A percentile compares a stretch with the other conserved stretches of the same genome.
Conservation (phyloP, 2,113 vertebrate species). For the Grammomys surdaster region DNA sequence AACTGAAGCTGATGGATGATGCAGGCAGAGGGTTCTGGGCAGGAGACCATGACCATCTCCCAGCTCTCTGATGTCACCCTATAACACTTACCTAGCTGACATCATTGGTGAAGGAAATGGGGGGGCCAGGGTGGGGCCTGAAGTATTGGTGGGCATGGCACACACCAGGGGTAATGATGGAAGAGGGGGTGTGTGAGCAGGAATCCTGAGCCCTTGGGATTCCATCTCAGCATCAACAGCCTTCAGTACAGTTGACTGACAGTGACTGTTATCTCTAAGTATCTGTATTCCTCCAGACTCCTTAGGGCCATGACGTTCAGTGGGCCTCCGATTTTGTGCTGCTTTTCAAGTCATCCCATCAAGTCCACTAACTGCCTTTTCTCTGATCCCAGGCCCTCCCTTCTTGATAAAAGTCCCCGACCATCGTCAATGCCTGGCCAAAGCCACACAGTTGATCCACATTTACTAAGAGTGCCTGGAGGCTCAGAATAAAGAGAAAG, state of each 20-base stretch:
- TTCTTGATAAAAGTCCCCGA: not conserved
- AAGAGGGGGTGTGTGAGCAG: not conserved
- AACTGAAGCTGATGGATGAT: rapidly evolving
- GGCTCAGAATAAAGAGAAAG: no score
- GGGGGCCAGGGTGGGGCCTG: rapidly evolving
- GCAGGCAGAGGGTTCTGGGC: rapidly evolving
- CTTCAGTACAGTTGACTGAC: rapidly evolving
- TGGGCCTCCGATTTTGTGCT: not conserved
- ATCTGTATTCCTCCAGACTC: no score
- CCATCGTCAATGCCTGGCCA: not conserved
- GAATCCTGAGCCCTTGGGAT: not conserved
- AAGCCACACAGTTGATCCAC: not conserved
- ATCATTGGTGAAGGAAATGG: not conserved
- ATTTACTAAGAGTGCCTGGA: no score
- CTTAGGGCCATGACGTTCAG: rapidly evolving
- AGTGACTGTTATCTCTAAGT: rapidly evolving
- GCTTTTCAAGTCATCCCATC: not conserved
- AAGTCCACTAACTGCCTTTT: not conserved
- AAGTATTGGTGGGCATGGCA: rapidly evolving
- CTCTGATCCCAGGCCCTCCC: not conserved
- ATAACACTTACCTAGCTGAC: not conserved
- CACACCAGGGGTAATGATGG: no score
- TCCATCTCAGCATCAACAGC: no score
- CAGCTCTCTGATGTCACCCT: not conserved
- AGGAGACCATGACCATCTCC: rapidly evolving